phyloP scores from a whole-genome alignment of 2,888 invertebrate genomes.

The Leuctra nigra region DNA sequence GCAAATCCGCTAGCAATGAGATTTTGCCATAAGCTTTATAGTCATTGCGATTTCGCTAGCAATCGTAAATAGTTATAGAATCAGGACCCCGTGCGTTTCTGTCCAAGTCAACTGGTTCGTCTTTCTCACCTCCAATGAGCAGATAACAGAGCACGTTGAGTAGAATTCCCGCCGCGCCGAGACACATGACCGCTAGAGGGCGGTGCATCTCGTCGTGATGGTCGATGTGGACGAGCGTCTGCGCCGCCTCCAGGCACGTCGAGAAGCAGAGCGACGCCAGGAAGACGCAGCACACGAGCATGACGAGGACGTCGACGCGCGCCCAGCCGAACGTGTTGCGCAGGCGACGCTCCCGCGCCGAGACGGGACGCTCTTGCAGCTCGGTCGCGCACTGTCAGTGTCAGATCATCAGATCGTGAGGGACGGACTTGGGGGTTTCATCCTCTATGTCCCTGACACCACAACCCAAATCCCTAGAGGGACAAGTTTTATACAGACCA shows the following conservation, averaged over 20 bases:
- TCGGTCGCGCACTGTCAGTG: no score
- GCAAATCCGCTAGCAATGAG: no score
- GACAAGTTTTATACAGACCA: no score
- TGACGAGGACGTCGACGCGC: conserved; percentile 78
- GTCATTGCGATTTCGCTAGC: not conserved
- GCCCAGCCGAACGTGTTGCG: conserved; percentile 92
- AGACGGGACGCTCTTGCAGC: no score
- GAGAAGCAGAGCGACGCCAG: conserved; percentile 78
- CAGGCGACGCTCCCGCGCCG: conserved; percentile 52
- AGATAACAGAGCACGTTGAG: conserved; percentile 72
- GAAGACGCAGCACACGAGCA: conserved; percentile 74
- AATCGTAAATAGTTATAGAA: no score
- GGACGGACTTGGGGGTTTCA: no score
- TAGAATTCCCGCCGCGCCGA: conserved; percentile 63
- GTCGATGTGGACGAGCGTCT: conserved; percentile 68
- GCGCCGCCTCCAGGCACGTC: conserved; percentile 71
- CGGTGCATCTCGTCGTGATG: conserved; percentile 67
- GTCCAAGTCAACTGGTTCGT: no score
- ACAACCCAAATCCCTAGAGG: no score
- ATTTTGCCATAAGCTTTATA: no score
- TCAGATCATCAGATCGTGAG: no score
- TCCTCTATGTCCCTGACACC: no score
- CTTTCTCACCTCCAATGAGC: conserved; percentile 66
- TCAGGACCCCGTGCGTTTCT: no score
- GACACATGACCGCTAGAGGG: conserved; percentile 63